Evolutionary conservation across 1,140 invertebrate genomes (phyloP).

Genomic region (Tetramorium alpestre): DNA sequence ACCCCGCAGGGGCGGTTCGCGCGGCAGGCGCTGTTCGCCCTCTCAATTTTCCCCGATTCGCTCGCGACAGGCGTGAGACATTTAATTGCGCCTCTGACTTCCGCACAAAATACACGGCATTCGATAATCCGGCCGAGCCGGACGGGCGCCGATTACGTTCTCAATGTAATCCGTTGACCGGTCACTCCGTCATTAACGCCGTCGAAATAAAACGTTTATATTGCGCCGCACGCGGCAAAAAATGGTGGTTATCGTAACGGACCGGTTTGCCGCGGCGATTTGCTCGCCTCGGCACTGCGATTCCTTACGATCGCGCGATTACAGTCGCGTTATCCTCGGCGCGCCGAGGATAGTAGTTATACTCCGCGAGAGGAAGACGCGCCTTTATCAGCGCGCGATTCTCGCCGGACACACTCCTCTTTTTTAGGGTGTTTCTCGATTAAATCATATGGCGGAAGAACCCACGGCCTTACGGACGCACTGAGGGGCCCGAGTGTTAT

Average conservation of each 20-base stretch:
- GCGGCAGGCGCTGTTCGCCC: background rate
- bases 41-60: constrained; percentile 22
- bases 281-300: constrained; percentile 7
- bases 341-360: constrained; percentile 16
- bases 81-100: constrained; percentile 17
- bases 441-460: constrained; percentile 27
- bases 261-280: constrained; percentile 14
- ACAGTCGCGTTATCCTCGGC: constrained; percentile 36
- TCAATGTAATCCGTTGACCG: constrained; percentile 15
- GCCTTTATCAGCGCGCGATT: constrained; percentile 23
- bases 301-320: constrained; percentile 29
- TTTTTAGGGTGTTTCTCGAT: background rate
- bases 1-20: background rate
- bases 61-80: background rate
- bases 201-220: constrained; percentile 35
- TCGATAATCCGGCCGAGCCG: background rate
- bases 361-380: background rate
- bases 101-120: background rate
- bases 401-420: background rate
- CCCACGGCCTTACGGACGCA: background rate
- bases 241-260: constrained; percentile 28
- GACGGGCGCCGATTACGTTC: constrained; percentile 6
- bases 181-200: background rate
- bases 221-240: constrained; percentile 21
- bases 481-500: background rate